These are phyloP conservation scores for Actinernus sp. DNA, from an alignment of 92 coral and sea anemone species.

Conservation along the genomic window DNA sequence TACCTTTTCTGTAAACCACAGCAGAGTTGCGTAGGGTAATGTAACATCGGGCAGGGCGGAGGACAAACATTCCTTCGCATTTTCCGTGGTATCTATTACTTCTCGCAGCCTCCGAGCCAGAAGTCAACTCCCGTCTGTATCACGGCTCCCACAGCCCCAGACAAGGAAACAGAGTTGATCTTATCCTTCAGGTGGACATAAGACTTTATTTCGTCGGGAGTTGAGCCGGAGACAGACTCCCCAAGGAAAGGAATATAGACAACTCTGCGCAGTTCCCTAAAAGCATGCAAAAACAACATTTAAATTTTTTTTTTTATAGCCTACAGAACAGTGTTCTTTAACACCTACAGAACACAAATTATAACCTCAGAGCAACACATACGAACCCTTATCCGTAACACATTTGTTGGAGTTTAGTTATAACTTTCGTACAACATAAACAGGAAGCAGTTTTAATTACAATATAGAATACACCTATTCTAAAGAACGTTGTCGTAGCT, in stretches of 20 bases:
- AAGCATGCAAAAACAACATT: no score
- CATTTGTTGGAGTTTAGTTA: no score
- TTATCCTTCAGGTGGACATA: neutral
- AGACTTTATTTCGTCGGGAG: neutral
- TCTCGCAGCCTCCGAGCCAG: neutral
- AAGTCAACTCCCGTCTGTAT: slow-evolving; percentile 5
- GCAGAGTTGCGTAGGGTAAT: neutral
- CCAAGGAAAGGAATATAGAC: neutral
- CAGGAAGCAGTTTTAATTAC: no score
- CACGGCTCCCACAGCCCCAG: slow-evolving; percentile 3
- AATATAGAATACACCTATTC: no score
- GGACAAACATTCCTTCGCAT: neutral
- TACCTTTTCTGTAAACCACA: slow-evolving; percentile 3
- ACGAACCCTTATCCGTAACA: no score
- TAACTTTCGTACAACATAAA: no score
- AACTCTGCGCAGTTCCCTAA: neutral
- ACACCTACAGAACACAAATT: no score
- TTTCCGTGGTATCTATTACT: neutral
- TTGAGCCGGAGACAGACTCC: neutral
- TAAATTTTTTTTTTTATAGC: no score
- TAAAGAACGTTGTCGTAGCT: no score
- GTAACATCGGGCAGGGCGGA: neutral
- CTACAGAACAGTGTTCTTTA: no score
- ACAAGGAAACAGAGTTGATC: neutral
- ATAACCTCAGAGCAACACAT: no score